A percentile compares a stretch with the other conserved stretches of the same genome.
Conservation (phyloP, 1,140 invertebrate genomes). For the Drosophila tani region DNA sequence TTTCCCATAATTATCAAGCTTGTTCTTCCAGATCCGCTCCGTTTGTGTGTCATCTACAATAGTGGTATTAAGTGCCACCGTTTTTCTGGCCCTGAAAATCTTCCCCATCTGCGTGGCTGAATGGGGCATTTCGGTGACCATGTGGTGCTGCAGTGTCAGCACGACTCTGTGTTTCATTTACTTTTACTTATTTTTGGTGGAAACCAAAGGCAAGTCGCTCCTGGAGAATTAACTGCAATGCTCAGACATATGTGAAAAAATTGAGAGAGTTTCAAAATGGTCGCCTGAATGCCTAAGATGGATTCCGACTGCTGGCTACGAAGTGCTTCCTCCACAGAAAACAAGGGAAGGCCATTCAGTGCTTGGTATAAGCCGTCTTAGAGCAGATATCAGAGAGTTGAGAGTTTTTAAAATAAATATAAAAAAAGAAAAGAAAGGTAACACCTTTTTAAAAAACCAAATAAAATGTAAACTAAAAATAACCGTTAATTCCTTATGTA, state of each 20-base stretch:
- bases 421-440: too few species aligned
- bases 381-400: too few species aligned
- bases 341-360: too few species aligned
- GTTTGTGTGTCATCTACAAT: constrained; percentile 44
- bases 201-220: constrained; percentile 74
- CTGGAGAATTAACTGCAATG: constrained; percentile 23
- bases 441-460: not conserved
- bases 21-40: constrained; percentile 60
- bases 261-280: too few species aligned
- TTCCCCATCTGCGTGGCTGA: constrained; percentile 64
- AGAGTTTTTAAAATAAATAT: too few species aligned
- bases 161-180: constrained; percentile 42
- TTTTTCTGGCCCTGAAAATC: constrained; percentile 62
- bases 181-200: constrained; percentile 44
- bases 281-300: not conserved
- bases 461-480: not conserved
- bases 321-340: not conserved
- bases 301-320: too few species aligned
- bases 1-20: not conserved
- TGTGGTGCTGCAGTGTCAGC: constrained; percentile 51
- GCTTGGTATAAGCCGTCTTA: too few species aligned
- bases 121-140: constrained; percentile 53
- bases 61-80: constrained; percentile 45
- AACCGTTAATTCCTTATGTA: not conserved
- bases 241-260: not conserved